Evolutionary conservation across 2,113 vertebrate genomes (phyloP), one percentile per base, ranked within the genome.

Genomic region (Serilophus lunatus): DNA sequence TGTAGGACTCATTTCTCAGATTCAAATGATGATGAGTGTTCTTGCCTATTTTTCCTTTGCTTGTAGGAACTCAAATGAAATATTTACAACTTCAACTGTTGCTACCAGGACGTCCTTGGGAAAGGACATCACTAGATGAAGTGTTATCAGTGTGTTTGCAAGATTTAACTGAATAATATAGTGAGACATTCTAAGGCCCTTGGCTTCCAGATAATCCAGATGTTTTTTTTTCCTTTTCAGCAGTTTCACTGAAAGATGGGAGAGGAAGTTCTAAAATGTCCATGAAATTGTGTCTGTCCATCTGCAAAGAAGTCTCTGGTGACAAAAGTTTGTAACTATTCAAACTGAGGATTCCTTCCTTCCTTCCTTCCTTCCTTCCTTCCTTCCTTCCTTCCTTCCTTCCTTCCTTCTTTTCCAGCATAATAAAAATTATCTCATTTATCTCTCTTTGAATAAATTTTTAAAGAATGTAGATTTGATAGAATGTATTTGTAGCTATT

Each of bases 201-300:
- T 66, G 26, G 5, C 51, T 85, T 66, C 33, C 40, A 93, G 51
- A 78, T 88, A 81, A 54, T 93, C 45, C 68, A 79, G 51, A 82
- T 71, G 18, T 86, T 80, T 89, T 91, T 74, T 10, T 78, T 96
- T 95, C 81, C 69, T 83, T 94, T 91, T 88, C 89, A 68, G 45
- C 68, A 91, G 17, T 40, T 36, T 71, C 57, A 66, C n/a, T 79
- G 71, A 90, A 95, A 91, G 35, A 70, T 0, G 0, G 42, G 47
- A 89, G 68, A 94, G 72, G 90, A 95, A 95, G 45, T 42, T 38
- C 60, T 80, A 66, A 51, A 77, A 4, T 76, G 42, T 84, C 77
- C 84, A 18, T 63, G 75, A 23, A 45, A 10, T 14, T 71, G 17
- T 82, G 12, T 44, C n/a, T 70, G 44, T 65, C 66, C 1, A 0